Evolutionary conservation across 2,113 vertebrate genomes (phyloP), one percentile per base, ranked within the genome.

Genomic region (Chitala chitala): DNA sequence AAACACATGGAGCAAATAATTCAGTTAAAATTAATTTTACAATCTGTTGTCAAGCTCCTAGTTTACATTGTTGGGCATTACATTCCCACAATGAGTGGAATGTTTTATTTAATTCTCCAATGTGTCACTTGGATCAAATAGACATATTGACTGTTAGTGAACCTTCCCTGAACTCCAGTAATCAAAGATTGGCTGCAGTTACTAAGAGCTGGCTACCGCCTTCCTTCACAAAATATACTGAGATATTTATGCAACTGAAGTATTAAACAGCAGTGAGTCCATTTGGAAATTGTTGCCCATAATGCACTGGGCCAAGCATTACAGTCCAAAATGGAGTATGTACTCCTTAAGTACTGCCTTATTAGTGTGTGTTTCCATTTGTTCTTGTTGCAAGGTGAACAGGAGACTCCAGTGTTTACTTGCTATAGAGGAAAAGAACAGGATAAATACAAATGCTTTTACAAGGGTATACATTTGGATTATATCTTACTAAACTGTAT

Each of bases 1-100:
- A 90, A 90, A 90, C 89, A 84, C 86, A 89, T 87, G 89, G 88
- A 87, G 89, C 91, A 90, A 92, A 92, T 92, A 89, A 92, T 92
- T 92, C 87, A 91, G 86, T 89, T 84, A 83, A 90, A 90, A 89
- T 84, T 83, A 87, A 91, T 91, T 90, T 90, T 89, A 85, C 78
- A 90, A 86, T 87, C 89, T 91, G 92, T 92, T 93, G 91, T 94
- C 90, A 83, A 89, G 89, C 68, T 87, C 85, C 83, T 42, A 89
- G 89, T 92, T 92, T 91, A 89, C 90, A 92, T 91, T 80, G 79
- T 88, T 89, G 86, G 83, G 91, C 89, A 88, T 90, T 90, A 89
- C 89, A 92, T 94, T 92, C 91, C 58, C 90, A 90, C 89, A 89
- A 90, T 80, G 89, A 91, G 82, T 82, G 85, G 87, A 91, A 93